Evolutionary conservation across 2,797 vertebrate genomes (phyloP).

Genomic region (Graptemys geographica): DNA sequence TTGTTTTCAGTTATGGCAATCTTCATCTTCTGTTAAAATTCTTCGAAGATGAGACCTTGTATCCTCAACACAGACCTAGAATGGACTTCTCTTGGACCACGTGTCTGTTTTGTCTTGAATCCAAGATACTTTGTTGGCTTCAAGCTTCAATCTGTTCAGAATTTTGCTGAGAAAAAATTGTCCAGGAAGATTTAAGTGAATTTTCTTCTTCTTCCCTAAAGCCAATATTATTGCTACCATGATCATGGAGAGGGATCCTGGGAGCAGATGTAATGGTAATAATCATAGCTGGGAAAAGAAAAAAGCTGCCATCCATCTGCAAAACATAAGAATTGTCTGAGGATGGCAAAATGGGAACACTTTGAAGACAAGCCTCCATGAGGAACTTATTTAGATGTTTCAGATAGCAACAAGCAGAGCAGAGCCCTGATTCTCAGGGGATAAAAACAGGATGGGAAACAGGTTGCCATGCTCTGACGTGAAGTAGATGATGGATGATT

Average conservation of each 20-base stretch:
- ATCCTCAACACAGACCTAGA: conserved; percentile 38
- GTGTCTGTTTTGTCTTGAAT: conserved; percentile 19
- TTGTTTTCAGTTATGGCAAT: conserved; percentile 58
- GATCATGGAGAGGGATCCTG: background rate
- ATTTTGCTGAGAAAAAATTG: background rate
- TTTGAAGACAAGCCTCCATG: background rate
- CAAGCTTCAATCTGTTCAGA: conserved; percentile 18
- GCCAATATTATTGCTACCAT: background rate
- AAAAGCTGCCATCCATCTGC: background rate
- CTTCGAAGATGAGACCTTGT: conserved; percentile 38
- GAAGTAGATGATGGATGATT: background rate
- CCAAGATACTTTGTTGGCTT: conserved; percentile 14
- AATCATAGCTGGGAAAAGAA: background rate
- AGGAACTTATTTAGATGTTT: background rate
- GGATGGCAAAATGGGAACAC: background rate
- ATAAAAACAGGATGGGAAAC: background rate
- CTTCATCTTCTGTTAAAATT: conserved; percentile 55
- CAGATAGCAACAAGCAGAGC: background rate
- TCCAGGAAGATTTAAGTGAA: background rate
- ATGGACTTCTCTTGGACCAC: background rate
- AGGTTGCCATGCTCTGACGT: accelerated
- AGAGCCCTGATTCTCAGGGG: background rate
- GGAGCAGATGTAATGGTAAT: background rate
- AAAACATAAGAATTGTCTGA: background rate
- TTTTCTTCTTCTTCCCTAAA: conserved; percentile 5